A percentile compares a stretch with the other conserved stretches of the same genome.
Conservation (phyloP, 2,888 invertebrate species). For the Pyrrhosoma nymphula region DNA sequence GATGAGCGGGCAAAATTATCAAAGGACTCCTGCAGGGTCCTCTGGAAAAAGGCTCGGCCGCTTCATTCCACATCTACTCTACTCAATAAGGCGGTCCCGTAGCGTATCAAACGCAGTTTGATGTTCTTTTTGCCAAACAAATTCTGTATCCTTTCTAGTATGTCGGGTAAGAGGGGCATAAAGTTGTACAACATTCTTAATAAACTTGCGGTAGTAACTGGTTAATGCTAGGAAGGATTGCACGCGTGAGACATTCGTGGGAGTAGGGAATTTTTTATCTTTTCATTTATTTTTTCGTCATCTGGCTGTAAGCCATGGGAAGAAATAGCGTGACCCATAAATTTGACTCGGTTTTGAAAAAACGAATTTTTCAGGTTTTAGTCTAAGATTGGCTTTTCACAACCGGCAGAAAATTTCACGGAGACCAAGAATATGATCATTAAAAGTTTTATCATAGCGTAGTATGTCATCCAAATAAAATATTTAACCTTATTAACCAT, state of each 20-base stretch:
- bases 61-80: too few relatives aligned
- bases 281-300: background rate
- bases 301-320: background rate
- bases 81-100: background rate
- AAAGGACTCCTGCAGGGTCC: too few relatives aligned
- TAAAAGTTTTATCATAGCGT: background rate
- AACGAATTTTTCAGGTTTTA: background rate
- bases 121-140: background rate
- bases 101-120: background rate
- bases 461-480: constrained; percentile 16
- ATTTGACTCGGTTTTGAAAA: background rate
- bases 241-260: background rate
- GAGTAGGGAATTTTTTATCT: background rate
- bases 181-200: background rate
- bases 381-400: background rate
- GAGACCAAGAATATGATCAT: background rate
- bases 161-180: background rate
- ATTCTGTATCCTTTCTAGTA: background rate
- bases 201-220: background rate
- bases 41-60: too few relatives aligned
- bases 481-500: background rate
- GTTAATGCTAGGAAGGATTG: background rate
- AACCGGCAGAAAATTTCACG: background rate
- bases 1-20: too few relatives aligned
- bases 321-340: background rate